Evolutionary conservation across 2,113 vertebrate species (phyloP).

Genomic region (Panthera tigris): DNA sequence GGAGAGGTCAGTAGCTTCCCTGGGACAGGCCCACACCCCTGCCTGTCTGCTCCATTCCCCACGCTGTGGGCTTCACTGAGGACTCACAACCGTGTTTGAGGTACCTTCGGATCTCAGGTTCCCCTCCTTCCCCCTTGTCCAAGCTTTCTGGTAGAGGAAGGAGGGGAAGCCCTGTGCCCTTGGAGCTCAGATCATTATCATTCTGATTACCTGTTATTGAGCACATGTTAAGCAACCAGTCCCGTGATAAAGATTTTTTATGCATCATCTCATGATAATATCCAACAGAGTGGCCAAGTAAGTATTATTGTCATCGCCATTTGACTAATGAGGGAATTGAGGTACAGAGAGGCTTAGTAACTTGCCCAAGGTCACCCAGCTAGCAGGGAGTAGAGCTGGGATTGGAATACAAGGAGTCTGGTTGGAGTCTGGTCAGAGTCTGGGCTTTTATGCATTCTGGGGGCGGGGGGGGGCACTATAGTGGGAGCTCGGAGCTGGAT

Average conservation of each 20-base stretch:
- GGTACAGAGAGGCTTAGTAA: background rate
- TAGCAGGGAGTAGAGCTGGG: background rate
- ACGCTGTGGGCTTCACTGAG: background rate
- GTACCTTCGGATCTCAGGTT: background rate
- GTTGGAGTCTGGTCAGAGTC: background rate
- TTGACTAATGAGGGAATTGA: background rate
- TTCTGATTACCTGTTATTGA: background rate
- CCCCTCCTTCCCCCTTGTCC: background rate
- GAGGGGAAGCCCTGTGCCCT: background rate
- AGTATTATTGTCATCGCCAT: background rate
- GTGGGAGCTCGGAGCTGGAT: background rate
- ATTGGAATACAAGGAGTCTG: background rate
- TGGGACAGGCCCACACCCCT: fast-evolving
- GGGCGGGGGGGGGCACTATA: fast-evolving
- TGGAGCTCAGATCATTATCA: background rate
- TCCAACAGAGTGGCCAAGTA: background rate
- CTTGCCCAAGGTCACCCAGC: background rate
- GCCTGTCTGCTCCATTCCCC: background rate
- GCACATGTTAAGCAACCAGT: background rate
- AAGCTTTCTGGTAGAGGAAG: background rate
- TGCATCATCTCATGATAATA: background rate
- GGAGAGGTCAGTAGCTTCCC: slow-evolving; percentile 89
- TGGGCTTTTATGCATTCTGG: background rate
- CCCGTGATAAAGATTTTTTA: background rate
- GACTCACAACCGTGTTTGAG: background rate